phyloP scores from a whole-genome alignment of 2,888 invertebrate species.

The Pomacea canaliculata region DNA sequence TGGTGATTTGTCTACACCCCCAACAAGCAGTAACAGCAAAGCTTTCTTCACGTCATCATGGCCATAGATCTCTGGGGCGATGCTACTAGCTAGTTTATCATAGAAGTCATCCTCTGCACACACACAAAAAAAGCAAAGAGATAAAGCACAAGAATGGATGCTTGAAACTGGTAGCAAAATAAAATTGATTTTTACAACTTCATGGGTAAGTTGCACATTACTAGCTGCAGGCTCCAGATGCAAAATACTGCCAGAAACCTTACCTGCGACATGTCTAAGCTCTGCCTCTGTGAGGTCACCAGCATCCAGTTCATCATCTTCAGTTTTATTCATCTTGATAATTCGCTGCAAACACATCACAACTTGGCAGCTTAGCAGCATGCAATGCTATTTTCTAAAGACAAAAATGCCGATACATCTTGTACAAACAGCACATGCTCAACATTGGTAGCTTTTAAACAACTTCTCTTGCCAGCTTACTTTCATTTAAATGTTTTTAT shows the following conservation, averaged over 20 bases:
- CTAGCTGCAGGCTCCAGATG: too few species aligned
- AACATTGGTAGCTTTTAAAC: too few species aligned
- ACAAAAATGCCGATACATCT: too few species aligned
- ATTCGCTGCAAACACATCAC: constrained; percentile 74
- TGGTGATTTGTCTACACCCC: constrained; percentile 80
- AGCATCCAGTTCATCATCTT: constrained; percentile 78
- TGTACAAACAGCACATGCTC: too few species aligned
- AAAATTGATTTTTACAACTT: too few species aligned
- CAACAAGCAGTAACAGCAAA: constrained; percentile 88
- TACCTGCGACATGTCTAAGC: constrained; percentile 78
- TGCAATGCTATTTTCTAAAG: too few species aligned
- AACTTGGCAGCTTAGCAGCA: too few species aligned
- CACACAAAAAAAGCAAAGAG: background rate
- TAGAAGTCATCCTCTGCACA: constrained; percentile 86
- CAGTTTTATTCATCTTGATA: constrained; percentile 85
- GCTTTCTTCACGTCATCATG: constrained; percentile 99
- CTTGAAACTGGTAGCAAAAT: too few species aligned
- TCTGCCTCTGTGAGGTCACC: constrained; percentile 85
- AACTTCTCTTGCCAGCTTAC: too few species aligned
- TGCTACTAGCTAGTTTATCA: constrained; percentile 88
- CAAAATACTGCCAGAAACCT: background rate
- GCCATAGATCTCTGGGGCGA: constrained; percentile 99
- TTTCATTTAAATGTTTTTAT: too few species aligned
- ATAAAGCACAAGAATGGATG: too few species aligned
- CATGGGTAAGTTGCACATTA: too few species aligned